These are phyloP conservation scores for Drosophila parthenogenetica DNA, from an alignment of 2,888 invertebrate genomes.

Conservation along the genomic window DNA sequence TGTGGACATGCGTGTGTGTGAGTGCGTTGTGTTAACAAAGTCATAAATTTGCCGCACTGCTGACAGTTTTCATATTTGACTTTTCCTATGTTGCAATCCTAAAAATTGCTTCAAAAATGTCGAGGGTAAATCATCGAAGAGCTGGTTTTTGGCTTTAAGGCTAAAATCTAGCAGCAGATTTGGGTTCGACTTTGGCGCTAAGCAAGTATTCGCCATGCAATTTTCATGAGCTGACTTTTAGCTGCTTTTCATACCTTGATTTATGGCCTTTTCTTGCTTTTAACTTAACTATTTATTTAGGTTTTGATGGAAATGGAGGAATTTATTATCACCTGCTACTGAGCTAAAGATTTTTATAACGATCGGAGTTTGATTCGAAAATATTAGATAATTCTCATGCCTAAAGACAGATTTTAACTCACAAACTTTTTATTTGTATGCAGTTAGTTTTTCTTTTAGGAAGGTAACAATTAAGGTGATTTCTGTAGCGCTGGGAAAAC, in stretches of 20 bases:
- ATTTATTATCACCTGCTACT: too few species aligned
- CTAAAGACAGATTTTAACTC: not conserved
- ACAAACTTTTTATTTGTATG: not conserved
- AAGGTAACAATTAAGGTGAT: slow-evolving; percentile 27
- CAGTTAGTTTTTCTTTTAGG: not conserved
- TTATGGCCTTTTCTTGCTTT: slow-evolving; percentile 34
- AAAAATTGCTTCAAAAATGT: slow-evolving; percentile 46
- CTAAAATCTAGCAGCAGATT: slow-evolving; percentile 14
- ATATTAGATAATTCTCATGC: not conserved
- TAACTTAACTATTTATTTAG: slow-evolving; percentile 7
- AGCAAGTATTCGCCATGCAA: slow-evolving; percentile 36
- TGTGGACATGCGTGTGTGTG: slow-evolving; percentile 10
- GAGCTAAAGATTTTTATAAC: too few species aligned
- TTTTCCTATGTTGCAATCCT: slow-evolving; percentile 69
- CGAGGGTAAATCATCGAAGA: slow-evolving; percentile 27
- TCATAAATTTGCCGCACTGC: slow-evolving; percentile 71
- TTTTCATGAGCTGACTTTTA: slow-evolving; percentile 15
- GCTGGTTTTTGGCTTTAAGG: slow-evolving; percentile 24
- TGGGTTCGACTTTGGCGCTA: slow-evolving; percentile 27
- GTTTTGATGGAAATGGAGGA: too few species aligned
- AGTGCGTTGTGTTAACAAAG: slow-evolving; percentile 68
- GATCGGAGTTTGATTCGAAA: too few species aligned
- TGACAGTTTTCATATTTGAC: slow-evolving; percentile 81
- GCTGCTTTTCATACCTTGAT: slow-evolving; percentile 40
- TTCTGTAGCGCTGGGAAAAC: not conserved